Base-by-base conservation (phyloP, 2,113 vertebrate species). In the Xyliphius kryptos region DNA sequence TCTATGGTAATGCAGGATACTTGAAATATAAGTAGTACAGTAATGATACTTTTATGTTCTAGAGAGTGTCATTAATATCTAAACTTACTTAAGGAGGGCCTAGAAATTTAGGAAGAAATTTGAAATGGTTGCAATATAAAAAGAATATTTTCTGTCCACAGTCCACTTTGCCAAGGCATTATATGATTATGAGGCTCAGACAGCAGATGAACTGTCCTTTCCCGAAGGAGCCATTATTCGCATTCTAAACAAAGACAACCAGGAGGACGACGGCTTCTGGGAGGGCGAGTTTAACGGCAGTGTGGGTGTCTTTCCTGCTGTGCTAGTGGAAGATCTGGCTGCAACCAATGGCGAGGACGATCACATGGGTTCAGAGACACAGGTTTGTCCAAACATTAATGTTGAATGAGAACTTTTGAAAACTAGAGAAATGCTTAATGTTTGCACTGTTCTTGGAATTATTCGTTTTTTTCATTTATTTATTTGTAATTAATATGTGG, bases 191-290 rank as follows among this genome's bases (percentile, higher is more conserved):
- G 91, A 95, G 67, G 94, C 92, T 61, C 96, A 99, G 84, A 96
- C 95, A 0, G 92, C 89, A 0, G 96, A 99, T 0, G 96, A 99
- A 65, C 85, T 99, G 14, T 92, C 95, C 56, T 99, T 99, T 76
- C 87, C 89, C 0, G 95, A 98, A 73, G 96, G 95, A 61, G 93
- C 96, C 0, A 89, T 98, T 77, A 94, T 98, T 70, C 93, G 94
- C 37, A 94, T 99, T 73, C 63, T 99, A 72, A 94, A 89, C 86
- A 94, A 95, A 58, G 90, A 98, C 67, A 96, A 95, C 61, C 95
- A 97, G 72, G 95, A 94, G 0, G 96, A 98, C 0, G 95, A 99
- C 13, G 96, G 96, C 13, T 99, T 99, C 77, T 99, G 95, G 96
- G 92, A 97, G 75, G 96, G 96, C 1, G 96, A 99, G 71, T 92